Base-by-base conservation (phyloP, 2,888 invertebrate genomes). In the Stomorhina lunata region DNA sequence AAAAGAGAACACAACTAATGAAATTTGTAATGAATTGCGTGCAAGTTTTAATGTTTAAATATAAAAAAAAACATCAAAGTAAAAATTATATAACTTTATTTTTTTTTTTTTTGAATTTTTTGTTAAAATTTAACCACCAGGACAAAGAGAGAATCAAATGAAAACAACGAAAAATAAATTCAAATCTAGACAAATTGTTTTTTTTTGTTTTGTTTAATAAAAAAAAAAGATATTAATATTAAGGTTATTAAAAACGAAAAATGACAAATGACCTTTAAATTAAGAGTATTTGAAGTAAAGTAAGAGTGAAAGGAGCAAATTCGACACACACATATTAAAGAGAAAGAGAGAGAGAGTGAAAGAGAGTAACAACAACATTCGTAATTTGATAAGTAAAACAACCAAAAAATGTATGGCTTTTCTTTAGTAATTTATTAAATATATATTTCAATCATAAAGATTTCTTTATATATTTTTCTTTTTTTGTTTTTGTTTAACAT, bases 401-500 rank as follows among this genome's bases (percentile, higher is more conserved):
- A 79, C 82, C 75, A 82, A 82, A 82, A 69, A 81, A 73, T 68
- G 7, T 82, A 82, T 82, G 82, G 75, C 79, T 79, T 82, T 45
- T 17, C 27, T 53, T 50, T 59, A 25, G 50, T 20, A 79, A 82
- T 82, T 82, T 82, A 82, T 82, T 79, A 79, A 75, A 37, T 63
- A 57, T 78, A 43, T 71, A 25, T 81, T 61, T 80, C 55, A 75
- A 81, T 73, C 78, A 78, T 78, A 69, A 81, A 68, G 55, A 78
- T 71, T 66, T 72, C 53, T 77, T 77, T 25, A 32, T n/a, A n/a
- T n/a, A n/a, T n/a, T n/a, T 40, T 53, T 27, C 57, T 27, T 29
- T 63, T 43, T 63, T 40, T n/a, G 59, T 66, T 66, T 57, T 20
- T 66, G 17, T 77, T 53, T 81, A 76, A 82, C 79, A 79, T 75